Evolutionary conservation across 2,888 invertebrate species (phyloP).

Genomic region (Caenorhabditis doughertyi): DNA sequence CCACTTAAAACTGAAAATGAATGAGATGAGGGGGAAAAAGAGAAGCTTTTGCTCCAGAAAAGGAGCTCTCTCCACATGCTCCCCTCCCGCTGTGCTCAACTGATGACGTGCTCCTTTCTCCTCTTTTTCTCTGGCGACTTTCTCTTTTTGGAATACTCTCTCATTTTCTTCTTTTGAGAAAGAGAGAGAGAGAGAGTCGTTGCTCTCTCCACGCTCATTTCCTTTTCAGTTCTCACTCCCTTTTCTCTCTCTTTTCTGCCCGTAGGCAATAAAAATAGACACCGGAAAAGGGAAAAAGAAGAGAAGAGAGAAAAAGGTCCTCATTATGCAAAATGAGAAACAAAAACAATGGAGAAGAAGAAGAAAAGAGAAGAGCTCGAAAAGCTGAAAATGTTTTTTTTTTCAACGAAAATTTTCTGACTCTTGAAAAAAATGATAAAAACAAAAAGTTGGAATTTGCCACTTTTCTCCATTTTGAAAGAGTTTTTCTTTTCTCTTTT

Average conservation of each 20-base stretch:
- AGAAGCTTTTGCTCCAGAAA: neutral
- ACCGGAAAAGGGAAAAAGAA: neutral
- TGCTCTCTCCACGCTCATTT: neutral
- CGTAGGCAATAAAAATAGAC: neutral
- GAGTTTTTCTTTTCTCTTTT: too few relatives aligned
- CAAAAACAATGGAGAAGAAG: too few relatives aligned
- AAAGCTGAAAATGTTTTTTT: too few relatives aligned
- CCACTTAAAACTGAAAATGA: too few relatives aligned
- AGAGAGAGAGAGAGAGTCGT: neutral
- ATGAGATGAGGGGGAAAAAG: too few relatives aligned
- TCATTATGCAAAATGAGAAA: neutral
- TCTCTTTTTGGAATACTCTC: neutral
- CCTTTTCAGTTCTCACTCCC: constrained; percentile 16
- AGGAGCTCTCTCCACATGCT: neutral
- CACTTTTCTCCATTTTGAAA: too few relatives aligned
- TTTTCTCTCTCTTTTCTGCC: neutral
- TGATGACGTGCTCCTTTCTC: neutral
- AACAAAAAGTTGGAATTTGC: too few relatives aligned
- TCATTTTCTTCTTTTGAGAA: neutral
- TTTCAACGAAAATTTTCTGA: too few relatives aligned
- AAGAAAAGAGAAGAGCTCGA: too few relatives aligned
- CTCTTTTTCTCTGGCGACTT: constrained; percentile 8
- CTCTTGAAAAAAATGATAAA: too few relatives aligned
- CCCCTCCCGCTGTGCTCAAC: neutral
- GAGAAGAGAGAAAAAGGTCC: neutral